Base-by-base conservation (phyloP, 2,888 invertebrate species). In the Cryptus viduatorius region DNA sequence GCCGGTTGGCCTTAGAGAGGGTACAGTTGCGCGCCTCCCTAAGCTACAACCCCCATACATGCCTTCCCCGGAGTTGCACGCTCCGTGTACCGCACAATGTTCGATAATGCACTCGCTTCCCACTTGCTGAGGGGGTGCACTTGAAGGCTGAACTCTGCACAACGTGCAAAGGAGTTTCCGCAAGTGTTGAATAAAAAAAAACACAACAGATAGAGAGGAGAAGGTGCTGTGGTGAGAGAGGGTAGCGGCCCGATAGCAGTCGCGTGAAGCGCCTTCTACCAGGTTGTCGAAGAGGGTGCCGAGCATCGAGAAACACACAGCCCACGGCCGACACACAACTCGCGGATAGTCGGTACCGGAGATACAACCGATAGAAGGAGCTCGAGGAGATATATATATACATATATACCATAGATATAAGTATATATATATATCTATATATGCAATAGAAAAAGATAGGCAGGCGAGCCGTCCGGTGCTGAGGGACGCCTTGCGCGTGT, bases 401-500 rank as follows among this genome's bases (percentile, higher is more conserved):
- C 3, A 1, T 24, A 24, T 24, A 1, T 24, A 24, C 24, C 3
- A 24, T 24, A 24, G 2, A 24, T 24, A 24, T 24, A 24, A 24
- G 24, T 24, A 24, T 24, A 64, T 24, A 24, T 24, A 64, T 31
- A 16, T 31, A 31, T 29, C 8, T 4, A 46, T 8, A 37, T 42
- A 19, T 67, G 56, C 14, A 56, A 42, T 53, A 37, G 73, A 48
- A 48, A 31, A 73, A 61, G 73, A 79, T 37, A 42, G 71, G 44
- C 64, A 61, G 59, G 46, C 79, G 31, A 85, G 79, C 81, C 68
- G 73, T 65, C 79, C 82, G 69, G 79, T 73, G 73, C 50, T 69
- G 78, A 75, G 80, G 82, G 82, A 90, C 92, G 92, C 92, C 92
- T 93, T 92, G 92, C 90, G 91, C 87, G 82, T 89, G 92, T 92